Conservation (phyloP, 1,140 invertebrate genomes). For the Leptinotarsa defecta region DNA sequence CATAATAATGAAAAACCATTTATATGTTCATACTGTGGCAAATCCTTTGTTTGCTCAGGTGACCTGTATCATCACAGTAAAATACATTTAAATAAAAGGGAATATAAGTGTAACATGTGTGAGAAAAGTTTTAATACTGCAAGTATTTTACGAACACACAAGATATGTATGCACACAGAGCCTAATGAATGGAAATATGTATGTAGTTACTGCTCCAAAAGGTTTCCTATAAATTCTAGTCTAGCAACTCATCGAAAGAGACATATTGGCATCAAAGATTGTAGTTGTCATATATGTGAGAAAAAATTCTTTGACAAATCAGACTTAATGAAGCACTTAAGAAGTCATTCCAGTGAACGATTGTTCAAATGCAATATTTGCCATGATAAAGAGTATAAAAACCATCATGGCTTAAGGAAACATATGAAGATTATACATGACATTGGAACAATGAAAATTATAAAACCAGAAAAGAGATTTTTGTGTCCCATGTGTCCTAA, state of each 20-base stretch:
- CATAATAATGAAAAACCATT: conserved; percentile 43
- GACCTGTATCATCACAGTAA: conserved; percentile 44
- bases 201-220: conserved; percentile 34
- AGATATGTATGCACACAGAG: conserved; percentile 41
- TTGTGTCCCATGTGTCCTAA: conserved; percentile 37
- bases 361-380: conserved; percentile 95
- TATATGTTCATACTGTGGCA: conserved; percentile 40
- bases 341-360: conserved; percentile 95
- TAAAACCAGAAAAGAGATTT: conserved; percentile 38
- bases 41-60: conserved; percentile 39
- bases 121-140: conserved; percentile 43
- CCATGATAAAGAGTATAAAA: conserved; percentile 69
- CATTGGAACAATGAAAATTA: conserved; percentile 33
- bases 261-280: conserved; percentile 37
- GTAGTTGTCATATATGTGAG: conserved; percentile 86
- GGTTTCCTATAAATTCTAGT: conserved; percentile 42
- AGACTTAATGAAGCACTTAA: conserved; percentile 94
- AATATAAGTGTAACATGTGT: conserved; percentile 40
- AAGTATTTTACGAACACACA: conserved; percentile 39
- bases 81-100: conserved; percentile 43
- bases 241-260: conserved; percentile 36
- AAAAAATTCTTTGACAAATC: conserved; percentile 98
- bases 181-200: conserved; percentile 43
- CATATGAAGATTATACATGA: conserved; percentile 39
- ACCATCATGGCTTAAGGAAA: conserved; percentile 37